phyloP scores from a whole-genome alignment of 2,888 invertebrate genomes.

The Caenorhabditis plicata region DNA sequence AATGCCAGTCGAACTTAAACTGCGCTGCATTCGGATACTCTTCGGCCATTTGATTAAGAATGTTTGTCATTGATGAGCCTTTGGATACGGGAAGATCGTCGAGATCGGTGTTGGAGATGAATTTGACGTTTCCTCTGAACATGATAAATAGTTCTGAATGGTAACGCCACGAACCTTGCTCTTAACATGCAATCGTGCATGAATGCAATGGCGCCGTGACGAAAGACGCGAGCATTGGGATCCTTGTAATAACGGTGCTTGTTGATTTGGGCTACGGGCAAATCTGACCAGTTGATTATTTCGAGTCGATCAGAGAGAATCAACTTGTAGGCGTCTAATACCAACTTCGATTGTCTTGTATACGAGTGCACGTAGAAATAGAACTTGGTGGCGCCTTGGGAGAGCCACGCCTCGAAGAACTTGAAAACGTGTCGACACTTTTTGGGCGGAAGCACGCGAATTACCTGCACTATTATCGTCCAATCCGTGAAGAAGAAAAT shows the following conservation, averaged over 20 bases:
- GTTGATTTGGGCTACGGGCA: slow-evolving; percentile 28
- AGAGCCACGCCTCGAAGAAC: slow-evolving; percentile 55
- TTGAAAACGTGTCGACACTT: too few species aligned
- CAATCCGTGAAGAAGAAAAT: slow-evolving; percentile 51
- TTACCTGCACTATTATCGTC: slow-evolving; percentile 37
- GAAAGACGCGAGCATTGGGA: slow-evolving; percentile 30
- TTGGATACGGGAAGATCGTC: slow-evolving; percentile 33
- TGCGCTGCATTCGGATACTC: slow-evolving; percentile 29
- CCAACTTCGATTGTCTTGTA: slow-evolving; percentile 26
- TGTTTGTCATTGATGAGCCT: slow-evolving; percentile 9
- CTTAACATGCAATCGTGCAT: slow-evolving; percentile 42
- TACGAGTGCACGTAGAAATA: slow-evolving; percentile 50
- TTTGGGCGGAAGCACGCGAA: too few species aligned
- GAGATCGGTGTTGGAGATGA: slow-evolving; percentile 37
- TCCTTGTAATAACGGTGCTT: slow-evolving; percentile 23
- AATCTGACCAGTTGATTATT: slow-evolving; percentile 39
- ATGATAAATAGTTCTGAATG: not conserved
- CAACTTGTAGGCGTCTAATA: slow-evolving; percentile 38
- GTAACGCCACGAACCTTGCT: slow-evolving; percentile 26
- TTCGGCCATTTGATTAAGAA: slow-evolving; percentile 9
- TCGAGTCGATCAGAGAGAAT: slow-evolving; percentile 32
- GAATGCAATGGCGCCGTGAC: slow-evolving; percentile 35
- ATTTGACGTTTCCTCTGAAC: slow-evolving; percentile 30
- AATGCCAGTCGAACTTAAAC: slow-evolving; percentile 31
- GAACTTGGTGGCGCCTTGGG: slow-evolving; percentile 53